Percentiles rank a stretch among this genome's conserved stretches.
These are phyloP conservation scores for Poeciliopsis prolifica DNA, from an alignment of 2,113 vertebrate genomes.

Conservation along the genomic window DNA sequence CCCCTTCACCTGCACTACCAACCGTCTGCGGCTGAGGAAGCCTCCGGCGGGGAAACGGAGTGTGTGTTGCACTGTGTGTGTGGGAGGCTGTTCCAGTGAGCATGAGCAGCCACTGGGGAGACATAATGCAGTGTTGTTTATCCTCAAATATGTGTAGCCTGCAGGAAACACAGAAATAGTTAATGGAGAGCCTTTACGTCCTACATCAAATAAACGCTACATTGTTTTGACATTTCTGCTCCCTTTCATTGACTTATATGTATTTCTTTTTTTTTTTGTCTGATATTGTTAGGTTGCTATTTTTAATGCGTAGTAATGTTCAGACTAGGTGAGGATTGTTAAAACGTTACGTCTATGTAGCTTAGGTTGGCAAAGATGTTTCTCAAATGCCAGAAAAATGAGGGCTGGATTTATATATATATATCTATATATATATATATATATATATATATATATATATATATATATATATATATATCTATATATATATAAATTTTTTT, in stretches of 20 bases:
- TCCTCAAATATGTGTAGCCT: constrained; percentile 27
- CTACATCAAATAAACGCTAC: constrained; percentile 10
- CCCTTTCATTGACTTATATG: neutral
- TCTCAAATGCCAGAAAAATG: neutral
- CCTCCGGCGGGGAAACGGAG: constrained; percentile 10
- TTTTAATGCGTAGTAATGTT: neutral
- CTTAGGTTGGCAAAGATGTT: no score
- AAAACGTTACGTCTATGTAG: neutral
- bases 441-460: no score
- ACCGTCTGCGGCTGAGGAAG: constrained; percentile 29
- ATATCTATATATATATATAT: no score
- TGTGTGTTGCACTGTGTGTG: constrained; percentile 25
- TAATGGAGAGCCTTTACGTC: constrained; percentile 28
- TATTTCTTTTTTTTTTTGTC: neutral
- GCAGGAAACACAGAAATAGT: constrained; percentile 11
- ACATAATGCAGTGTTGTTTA: constrained; percentile 34
- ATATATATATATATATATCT: no score
- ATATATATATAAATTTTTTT: no score
- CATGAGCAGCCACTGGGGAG: constrained; percentile 5
- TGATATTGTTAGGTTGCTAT: neutral
- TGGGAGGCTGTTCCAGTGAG: constrained; percentile 15
- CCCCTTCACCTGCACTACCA: constrained; percentile 11
- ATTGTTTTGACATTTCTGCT: neutral
- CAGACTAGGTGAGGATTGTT: neutral
- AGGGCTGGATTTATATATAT: no score